phyloP scores from a whole-genome alignment of 2,797 vertebrate species.

The Cyclopterus lumpus region DNA sequence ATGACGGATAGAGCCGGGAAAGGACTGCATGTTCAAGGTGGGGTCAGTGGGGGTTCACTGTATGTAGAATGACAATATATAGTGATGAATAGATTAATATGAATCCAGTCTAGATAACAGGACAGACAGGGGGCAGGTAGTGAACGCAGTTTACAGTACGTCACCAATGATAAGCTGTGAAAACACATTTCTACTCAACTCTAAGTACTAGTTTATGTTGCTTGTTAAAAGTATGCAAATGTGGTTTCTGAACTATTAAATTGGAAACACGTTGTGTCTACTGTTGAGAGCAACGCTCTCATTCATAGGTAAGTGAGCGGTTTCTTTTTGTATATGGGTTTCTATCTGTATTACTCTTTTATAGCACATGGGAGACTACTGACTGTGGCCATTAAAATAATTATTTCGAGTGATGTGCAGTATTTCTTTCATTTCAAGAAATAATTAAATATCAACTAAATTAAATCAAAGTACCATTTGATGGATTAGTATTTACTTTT shows the following conservation, averaged over 20 bases:
- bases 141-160: conserved; percentile 4
- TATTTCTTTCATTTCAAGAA: conserved; percentile 1
- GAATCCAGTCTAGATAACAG: neutral
- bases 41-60: conserved; percentile 33
- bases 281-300: conserved; percentile 4
- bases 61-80: neutral
- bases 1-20: conserved; percentile 22
- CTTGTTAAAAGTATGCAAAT: conserved; percentile 4
- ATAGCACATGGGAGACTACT: conserved; percentile 41
- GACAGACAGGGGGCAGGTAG: neutral
- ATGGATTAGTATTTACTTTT: neutral
- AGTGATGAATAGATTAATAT: conserved; percentile 20
- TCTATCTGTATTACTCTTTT: conserved; percentile 46
- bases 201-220: conserved; percentile 2
- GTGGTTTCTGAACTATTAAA: conserved; percentile 56
- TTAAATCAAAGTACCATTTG: conserved; percentile 6
- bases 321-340: conserved; percentile 16
- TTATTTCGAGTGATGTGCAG: conserved; percentile 5
- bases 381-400: conserved; percentile 26
- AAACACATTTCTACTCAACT: conserved; percentile 31
- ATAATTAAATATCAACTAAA: conserved; percentile 25
- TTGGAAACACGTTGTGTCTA: conserved; percentile 24
- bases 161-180: conserved; percentile 38
- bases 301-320: conserved; percentile 35
- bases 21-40: conserved; percentile 23